These are phyloP conservation scores for Parotocinclus haroldoi DNA, from an alignment of 2,797 vertebrate species.

Conservation along the genomic window DNA sequence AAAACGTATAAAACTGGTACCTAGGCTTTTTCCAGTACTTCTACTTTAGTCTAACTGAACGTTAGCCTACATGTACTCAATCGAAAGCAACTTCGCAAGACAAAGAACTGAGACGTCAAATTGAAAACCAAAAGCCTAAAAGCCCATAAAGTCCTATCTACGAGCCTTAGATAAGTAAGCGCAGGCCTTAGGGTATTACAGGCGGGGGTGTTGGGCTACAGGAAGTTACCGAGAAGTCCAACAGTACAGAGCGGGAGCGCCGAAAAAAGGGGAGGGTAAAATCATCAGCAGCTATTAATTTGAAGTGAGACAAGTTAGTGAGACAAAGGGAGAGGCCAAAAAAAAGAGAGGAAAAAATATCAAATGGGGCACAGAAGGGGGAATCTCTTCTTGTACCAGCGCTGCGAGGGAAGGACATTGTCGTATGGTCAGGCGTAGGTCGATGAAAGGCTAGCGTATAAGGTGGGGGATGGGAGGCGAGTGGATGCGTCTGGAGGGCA, in stretches of 20 bases:
- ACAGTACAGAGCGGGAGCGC: neutral
- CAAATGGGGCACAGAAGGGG: constrained; percentile 20
- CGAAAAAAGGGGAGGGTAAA: constrained; percentile 51
- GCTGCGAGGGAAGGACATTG: constrained; percentile 20
- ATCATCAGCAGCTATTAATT: constrained; percentile 79
- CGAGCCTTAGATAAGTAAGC: neutral
- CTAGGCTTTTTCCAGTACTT: too few species aligned
- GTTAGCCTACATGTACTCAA: neutral
- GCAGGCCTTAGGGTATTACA: constrained; percentile 5
- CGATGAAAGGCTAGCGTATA: constrained; percentile 21
- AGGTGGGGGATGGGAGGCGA: constrained; percentile 22
- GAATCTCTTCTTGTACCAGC: constrained; percentile 35
- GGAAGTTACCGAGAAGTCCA: constrained; percentile 34
- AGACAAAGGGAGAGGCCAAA: constrained; percentile 24
- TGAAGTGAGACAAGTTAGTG: constrained; percentile 70
- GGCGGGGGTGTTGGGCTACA: constrained; percentile 30
- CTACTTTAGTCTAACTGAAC: neutral
- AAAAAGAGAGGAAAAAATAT: neutral
- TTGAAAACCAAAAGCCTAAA: neutral
- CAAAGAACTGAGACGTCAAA: too few species aligned
- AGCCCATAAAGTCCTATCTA: neutral
- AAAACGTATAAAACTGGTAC: neutral
- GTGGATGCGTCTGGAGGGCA: constrained; percentile 32
- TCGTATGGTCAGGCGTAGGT: constrained; percentile 29
- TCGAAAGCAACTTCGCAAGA: neutral